These are phyloP conservation scores for Leguminivora glycinivorella DNA, from an alignment of 1,140 invertebrate genomes.

Conservation along the genomic window DNA sequence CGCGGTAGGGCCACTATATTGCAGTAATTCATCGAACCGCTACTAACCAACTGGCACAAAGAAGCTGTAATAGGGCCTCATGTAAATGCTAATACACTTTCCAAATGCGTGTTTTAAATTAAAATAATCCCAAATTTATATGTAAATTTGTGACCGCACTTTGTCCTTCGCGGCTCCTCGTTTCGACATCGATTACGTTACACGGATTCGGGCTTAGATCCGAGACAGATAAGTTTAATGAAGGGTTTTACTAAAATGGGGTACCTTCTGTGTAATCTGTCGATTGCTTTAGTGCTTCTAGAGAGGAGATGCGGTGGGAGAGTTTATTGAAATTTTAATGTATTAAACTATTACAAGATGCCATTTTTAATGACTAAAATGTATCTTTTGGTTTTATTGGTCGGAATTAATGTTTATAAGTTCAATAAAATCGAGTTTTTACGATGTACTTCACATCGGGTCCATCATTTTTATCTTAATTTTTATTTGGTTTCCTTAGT, in stretches of 20 bases:
- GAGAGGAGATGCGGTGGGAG: slow-evolving; percentile 45
- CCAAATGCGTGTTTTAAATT: slow-evolving; percentile 72
- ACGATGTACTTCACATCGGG: slow-evolving; percentile 46
- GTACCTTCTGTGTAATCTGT: slow-evolving; percentile 61
- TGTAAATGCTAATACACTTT: slow-evolving; percentile 76
- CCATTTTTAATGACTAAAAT: slow-evolving; percentile 15
- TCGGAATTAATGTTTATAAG: slow-evolving; percentile 43
- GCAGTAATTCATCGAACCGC: slow-evolving; percentile 58
- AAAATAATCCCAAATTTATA: slow-evolving; percentile 78
- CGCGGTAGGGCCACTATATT: slow-evolving; percentile 36
- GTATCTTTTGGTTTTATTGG: slow-evolving; percentile 42
- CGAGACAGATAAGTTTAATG: slow-evolving; percentile 71
- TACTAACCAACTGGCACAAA: slow-evolving; percentile 61
- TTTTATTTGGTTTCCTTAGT: slow-evolving; percentile 55
- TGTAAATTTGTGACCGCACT: slow-evolving; percentile 74
- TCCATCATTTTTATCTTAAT: slow-evolving; percentile 58
- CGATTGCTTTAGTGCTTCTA: slow-evolving; percentile 54
- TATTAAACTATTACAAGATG: slow-evolving; percentile 8
- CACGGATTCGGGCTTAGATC: slow-evolving; percentile 70
- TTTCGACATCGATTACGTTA: slow-evolving; percentile 75
- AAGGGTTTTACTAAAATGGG: slow-evolving; percentile 67
- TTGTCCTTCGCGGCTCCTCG: slow-evolving; percentile 73
- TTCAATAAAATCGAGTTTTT: slow-evolving; percentile 46
- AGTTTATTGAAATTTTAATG: slow-evolving; percentile 18
- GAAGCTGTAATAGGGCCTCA: slow-evolving; percentile 66